Base-by-base conservation (phyloP, 2,113 vertebrate species). In the Nibea coibor region DNA sequence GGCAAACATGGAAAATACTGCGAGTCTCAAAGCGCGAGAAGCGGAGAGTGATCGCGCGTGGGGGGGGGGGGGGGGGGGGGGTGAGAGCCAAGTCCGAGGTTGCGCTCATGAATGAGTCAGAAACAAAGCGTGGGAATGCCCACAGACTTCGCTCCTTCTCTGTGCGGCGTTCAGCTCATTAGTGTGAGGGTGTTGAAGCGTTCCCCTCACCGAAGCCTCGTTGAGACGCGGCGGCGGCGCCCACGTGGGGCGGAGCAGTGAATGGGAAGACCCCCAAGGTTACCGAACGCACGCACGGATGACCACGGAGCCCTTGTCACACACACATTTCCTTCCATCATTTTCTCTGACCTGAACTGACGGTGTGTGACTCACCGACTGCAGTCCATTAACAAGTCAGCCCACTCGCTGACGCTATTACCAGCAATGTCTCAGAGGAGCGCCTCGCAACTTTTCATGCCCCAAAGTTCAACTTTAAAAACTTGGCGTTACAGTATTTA, bases 81-180 rank as follows among this genome's bases (percentile, higher is more conserved):
- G 89, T 47, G 87, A 78, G 56, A 69, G 82, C 64, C 35, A 35
- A 84, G 80, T 90, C 84, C 79, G 80, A 91, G 88, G 85, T 89
- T 90, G 89, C 28, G 50, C 73, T 88, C 84, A 84, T 86, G 88
- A 91, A 87, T 93, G 90, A 94, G 90, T 94, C 92, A 93, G 86
- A 91, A 76, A 82, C 72, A 62, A 89, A 89, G 82, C 85, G 89
- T 88, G 85, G 90, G 83, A 92, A 93, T 87, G 71, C 88, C 91
- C 80, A 84, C 82, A 77, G 87, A 79, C 88, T 83, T 74, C 64
- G 72, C 81, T 86, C 63, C 4, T 54, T 70, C 79, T 61, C 72
- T 70, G 47, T 78, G 6, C 26, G 35, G 51, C 76, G 81, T 48
- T n/a, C 47, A 39, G 74, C 66, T 89, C 56, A 76, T 88, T 84